Percentiles rank a stretch among this genome's conserved stretches.
These are phyloP conservation scores for Trachelipus rathkii DNA, from an alignment of 1,140 invertebrate genomes.

Conservation along the genomic window DNA sequence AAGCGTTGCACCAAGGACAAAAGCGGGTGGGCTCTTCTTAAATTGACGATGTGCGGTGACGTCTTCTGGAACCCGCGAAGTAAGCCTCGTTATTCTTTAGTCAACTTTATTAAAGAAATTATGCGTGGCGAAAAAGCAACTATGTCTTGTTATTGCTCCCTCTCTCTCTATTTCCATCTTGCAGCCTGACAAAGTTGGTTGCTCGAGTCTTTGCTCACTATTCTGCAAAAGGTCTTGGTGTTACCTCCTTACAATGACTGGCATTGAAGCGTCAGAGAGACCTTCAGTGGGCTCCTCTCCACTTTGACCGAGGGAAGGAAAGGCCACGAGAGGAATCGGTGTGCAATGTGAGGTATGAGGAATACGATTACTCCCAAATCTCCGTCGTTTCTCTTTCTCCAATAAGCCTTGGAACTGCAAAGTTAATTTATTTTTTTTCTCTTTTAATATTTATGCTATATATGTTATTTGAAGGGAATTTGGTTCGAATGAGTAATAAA, in stretches of 20 bases:
- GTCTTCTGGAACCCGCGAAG: constrained; percentile 73
- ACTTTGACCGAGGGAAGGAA: constrained; percentile 53
- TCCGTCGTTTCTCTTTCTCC: constrained; percentile 66
- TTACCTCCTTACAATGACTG: constrained; percentile 67
- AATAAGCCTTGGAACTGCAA: background rate
- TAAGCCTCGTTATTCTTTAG: constrained; percentile 30
- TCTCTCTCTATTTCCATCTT: constrained; percentile 45
- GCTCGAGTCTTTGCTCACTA: constrained; percentile 71
- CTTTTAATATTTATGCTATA: too few species aligned
- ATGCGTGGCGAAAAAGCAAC: too few species aligned
- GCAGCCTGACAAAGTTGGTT: constrained; percentile 74
- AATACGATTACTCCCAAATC: constrained; percentile 74
- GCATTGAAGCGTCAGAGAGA: constrained; percentile 61
- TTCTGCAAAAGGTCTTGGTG: constrained; percentile 76
- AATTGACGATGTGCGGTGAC: constrained; percentile 74
- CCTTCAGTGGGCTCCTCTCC: constrained; percentile 57
- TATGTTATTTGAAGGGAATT: too few species aligned
- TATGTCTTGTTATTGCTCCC: too few species aligned
- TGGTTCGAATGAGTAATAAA: too few species aligned
- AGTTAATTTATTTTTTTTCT: background rate
- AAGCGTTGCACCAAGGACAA: constrained; percentile 72
- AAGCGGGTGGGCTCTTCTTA: constrained; percentile 75
- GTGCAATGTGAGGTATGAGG: constrained; percentile 66
- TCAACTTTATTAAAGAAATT: too few species aligned
- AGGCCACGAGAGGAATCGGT: constrained; percentile 49